phyloP scores from a whole-genome alignment of 2,888 invertebrate genomes.

The Synergus laeviventris region DNA sequence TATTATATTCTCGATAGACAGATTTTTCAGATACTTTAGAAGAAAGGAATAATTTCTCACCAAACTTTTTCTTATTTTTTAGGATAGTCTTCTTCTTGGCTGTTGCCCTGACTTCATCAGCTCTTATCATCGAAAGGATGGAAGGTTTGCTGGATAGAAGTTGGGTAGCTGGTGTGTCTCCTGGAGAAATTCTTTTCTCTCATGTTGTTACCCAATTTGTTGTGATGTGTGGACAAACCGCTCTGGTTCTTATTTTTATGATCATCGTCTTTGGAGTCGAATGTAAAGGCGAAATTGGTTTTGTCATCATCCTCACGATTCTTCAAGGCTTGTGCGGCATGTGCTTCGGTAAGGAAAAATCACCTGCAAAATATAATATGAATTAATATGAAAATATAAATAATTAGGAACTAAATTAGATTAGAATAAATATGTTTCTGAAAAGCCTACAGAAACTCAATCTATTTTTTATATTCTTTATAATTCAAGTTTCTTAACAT shows the following conservation, averaged over 20 bases:
- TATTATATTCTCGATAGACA: too few species aligned
- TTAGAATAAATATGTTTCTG: too few species aligned
- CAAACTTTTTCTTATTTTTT: slow-evolving; percentile 61
- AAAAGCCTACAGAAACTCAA: too few species aligned
- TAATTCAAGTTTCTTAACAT: neutral
- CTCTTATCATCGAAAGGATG: slow-evolving; percentile 92
- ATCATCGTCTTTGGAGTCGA: slow-evolving; percentile 93
- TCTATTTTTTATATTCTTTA: too few species aligned
- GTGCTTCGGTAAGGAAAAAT: slow-evolving; percentile 86
- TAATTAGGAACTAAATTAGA: neutral
- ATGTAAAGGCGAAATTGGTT: slow-evolving; percentile 90
- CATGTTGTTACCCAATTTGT: slow-evolving; percentile 96
- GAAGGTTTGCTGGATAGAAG: slow-evolving; percentile 94
- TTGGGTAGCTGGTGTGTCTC: slow-evolving; percentile 95
- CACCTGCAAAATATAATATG: neutral
- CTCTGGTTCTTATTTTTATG: slow-evolving; percentile 93
- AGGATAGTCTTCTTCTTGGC: slow-evolving; percentile 98
- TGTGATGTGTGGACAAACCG: slow-evolving; percentile 96
- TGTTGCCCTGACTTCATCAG: slow-evolving; percentile 94
- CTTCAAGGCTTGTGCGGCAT: slow-evolving; percentile 96
- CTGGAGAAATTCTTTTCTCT: slow-evolving; percentile 93
- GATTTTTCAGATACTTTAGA: neutral
- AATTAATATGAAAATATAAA: neutral
- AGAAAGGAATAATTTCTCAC: neutral
- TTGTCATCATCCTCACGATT: slow-evolving; percentile 90